Evolutionary conservation across 2,888 invertebrate species (phyloP).

Genomic region (Steinernema hermaphroditum): DNA sequence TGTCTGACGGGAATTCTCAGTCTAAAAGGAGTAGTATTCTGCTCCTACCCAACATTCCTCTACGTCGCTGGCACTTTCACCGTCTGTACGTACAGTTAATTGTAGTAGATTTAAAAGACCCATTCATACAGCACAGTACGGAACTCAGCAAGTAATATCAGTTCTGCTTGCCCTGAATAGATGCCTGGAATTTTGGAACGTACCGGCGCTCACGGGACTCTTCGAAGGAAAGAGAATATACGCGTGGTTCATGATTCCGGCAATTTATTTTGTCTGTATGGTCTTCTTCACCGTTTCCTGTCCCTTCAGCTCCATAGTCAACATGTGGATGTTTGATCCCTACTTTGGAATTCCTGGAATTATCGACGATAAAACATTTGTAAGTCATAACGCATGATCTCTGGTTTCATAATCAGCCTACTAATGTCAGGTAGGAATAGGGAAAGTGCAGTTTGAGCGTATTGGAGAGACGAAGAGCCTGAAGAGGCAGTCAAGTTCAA

Average conservation of each 20-base stretch:
- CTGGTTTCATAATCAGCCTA: too few species aligned
- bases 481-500: too few species aligned
- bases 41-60: background rate
- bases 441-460: too few species aligned
- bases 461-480: too few species aligned
- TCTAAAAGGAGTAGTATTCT: conserved; percentile 35
- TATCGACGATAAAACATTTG: background rate
- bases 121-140: background rate
- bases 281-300: background rate
- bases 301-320: background rate
- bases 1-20: conserved; percentile 33
- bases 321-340: conserved; percentile 13
- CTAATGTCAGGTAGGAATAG: too few species aligned
- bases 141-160: background rate
- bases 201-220: background rate
- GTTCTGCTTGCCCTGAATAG: conserved; percentile 7
- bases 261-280: background rate
- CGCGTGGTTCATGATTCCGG: background rate
- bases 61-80: background rate
- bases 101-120: too few species aligned
- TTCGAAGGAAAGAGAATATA: conserved; percentile 2
- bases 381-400: too few species aligned
- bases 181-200: background rate
- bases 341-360: conserved; percentile 11
- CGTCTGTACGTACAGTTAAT: conserved; percentile 17